Evolutionary conservation across 2,113 vertebrate genomes (phyloP).

Genomic region (Epinephelus fuscoguttatus): DNA sequence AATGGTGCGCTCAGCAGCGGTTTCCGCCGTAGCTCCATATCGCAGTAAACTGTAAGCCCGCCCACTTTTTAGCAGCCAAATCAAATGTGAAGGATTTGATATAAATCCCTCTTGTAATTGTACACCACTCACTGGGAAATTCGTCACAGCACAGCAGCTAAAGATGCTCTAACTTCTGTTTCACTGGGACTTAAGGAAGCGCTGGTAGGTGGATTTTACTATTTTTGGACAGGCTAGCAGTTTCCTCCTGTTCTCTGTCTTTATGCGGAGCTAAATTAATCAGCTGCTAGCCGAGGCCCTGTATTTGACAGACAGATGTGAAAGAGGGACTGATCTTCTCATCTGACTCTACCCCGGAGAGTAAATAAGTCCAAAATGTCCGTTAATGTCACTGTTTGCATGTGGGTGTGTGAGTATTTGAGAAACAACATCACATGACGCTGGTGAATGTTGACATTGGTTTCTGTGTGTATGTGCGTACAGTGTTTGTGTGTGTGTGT

Average conservation of each 20-base stretch:
- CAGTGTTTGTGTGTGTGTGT: not conserved
- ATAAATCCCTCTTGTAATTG: no score
- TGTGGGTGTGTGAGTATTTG: constrained; percentile 17
- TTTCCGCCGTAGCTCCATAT: no score
- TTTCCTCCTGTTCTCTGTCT: not conserved
- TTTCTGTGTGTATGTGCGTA: constrained; percentile 26
- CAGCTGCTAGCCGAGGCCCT: not conserved
- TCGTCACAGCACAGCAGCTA: no score
- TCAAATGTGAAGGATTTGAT: no score
- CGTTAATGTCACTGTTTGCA: constrained; percentile 10
- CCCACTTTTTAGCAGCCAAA: no score
- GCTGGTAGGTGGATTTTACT: no score
- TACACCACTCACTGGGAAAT: no score
- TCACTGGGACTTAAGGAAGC: no score
- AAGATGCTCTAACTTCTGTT: no score
- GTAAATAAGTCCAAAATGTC: not conserved
- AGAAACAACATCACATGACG: constrained; percentile 29
- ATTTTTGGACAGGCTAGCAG: not conserved
- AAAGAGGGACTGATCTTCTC: constrained; percentile 1
- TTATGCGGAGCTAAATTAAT: not conserved
- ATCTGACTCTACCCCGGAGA: not conserved
- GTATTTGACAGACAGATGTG: not conserved
- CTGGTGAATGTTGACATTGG: constrained; percentile 17
- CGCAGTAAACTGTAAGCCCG: no score
- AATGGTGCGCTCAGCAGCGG: no score